Conservation (phyloP, 35 echinoderm and acorn worm genomes). For the Amphiura filiformis region DNA sequence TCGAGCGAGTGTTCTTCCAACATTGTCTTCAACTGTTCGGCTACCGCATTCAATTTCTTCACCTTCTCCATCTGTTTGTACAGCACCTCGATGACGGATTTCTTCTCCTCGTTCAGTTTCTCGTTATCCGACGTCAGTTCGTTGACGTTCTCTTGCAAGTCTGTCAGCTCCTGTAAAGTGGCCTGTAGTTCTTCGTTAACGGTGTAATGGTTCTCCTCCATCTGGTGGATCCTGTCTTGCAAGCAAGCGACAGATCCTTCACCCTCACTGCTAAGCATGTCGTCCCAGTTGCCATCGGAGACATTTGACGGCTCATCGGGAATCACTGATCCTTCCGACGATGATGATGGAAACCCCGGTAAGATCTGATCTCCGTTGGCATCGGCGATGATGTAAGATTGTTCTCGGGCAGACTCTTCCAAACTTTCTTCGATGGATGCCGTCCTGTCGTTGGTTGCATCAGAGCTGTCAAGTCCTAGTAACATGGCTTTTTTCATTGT, state of each 20-base stretch:
- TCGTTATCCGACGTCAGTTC: slow-evolving; percentile 81
- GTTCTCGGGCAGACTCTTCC: slow-evolving; percentile 32
- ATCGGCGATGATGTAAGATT: slow-evolving; percentile 66
- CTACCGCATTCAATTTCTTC: slow-evolving; percentile 45
- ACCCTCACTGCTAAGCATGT: slow-evolving; percentile 83
- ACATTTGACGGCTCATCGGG: slow-evolving; percentile 52
- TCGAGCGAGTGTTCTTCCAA: slow-evolving; percentile 56
- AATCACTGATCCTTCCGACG: slow-evolving; percentile 59
- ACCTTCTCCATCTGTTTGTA: slow-evolving; percentile 71
- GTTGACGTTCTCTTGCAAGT: slow-evolving; percentile 78
- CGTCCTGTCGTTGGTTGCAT: slow-evolving; percentile 7
- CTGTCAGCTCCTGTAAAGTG: slow-evolving; percentile 87
- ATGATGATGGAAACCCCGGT: slow-evolving; percentile 77
- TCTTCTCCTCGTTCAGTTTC: slow-evolving; percentile 85
- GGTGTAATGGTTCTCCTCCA: slow-evolving; percentile 98
- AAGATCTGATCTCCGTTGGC: slow-evolving; percentile 63
- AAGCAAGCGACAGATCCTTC: slow-evolving; percentile 97
- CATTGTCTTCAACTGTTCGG: slow-evolving; percentile 49
- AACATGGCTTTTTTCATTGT: slow-evolving; percentile 83
- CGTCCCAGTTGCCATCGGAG: slow-evolving; percentile 88
- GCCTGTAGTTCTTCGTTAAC: slow-evolving; percentile 98
- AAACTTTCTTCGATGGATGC: slow-evolving; percentile 14
- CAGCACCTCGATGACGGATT: slow-evolving; percentile 66
- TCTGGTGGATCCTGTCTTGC: slow-evolving; percentile 96
- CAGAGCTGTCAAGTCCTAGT: slow-evolving; percentile 56